Percentiles rank a stretch among this genome's conserved stretches.
Conservation (phyloP, 2,113 vertebrate species). For the Pterocles gutturalis region DNA sequence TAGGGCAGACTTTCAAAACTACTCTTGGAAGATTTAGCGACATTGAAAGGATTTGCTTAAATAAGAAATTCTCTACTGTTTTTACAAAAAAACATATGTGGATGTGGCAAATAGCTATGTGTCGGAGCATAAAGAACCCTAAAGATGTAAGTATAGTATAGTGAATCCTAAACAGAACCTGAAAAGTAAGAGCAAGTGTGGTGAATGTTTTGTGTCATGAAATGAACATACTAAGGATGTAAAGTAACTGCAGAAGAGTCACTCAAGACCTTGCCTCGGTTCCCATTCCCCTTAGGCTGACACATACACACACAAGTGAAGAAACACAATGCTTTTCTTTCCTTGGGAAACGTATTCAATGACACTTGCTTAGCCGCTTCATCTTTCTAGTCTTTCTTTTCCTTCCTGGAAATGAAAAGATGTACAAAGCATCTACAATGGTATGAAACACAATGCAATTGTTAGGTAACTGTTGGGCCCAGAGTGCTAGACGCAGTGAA, state of each 20-base stretch:
- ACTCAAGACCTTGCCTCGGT: background rate
- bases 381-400: conserved; percentile 6
- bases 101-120: background rate
- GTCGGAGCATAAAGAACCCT: background rate
- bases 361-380: conserved; percentile 34
- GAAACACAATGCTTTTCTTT: background rate
- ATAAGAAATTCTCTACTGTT: background rate
- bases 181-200: background rate
- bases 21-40: background rate
- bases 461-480: background rate
- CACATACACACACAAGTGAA: background rate
- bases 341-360: background rate
- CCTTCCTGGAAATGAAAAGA: conserved; percentile 56
- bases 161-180: background rate
- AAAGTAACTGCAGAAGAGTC: background rate
- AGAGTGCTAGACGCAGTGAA: background rate
- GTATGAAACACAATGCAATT: conserved; percentile 16
- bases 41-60: background rate
- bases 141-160: background rate
- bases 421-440: conserved; percentile 60
- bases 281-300: background rate
- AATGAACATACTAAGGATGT: background rate
- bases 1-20: background rate
- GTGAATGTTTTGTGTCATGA: background rate
- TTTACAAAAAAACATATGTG: conserved; percentile 5